phyloP scores from a whole-genome alignment of 1,140 invertebrate species.

The Orchestia grillus region DNA sequence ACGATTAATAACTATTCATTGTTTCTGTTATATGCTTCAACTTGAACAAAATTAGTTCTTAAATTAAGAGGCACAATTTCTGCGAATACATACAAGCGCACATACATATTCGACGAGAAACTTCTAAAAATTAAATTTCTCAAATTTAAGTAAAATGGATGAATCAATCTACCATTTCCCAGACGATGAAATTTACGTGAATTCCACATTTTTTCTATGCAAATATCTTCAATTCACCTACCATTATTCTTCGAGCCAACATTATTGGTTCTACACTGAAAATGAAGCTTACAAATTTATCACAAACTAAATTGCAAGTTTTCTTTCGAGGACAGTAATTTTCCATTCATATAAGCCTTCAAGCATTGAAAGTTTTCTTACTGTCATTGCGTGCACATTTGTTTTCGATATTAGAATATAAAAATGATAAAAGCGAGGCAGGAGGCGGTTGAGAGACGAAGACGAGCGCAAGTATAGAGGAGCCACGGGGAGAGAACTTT shows the following conservation, averaged over 20 bases:
- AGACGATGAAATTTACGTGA: background rate
- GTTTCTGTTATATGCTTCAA: too few species aligned
- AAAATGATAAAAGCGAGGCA: background rate
- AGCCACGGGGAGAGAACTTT: constrained; percentile 34
- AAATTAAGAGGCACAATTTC: background rate
- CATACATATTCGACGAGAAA: too few species aligned
- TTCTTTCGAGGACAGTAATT: background rate
- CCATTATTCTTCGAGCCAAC: background rate
- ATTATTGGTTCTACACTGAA: background rate
- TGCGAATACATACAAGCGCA: too few species aligned
- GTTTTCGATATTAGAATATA: background rate
- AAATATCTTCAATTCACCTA: background rate
- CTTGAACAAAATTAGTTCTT: background rate
- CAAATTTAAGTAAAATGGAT: background rate
- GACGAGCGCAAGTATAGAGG: background rate
- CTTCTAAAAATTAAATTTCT: too few species aligned
- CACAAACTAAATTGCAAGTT: background rate
- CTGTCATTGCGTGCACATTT: background rate
- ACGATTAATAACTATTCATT: too few species aligned
- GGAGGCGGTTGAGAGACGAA: background rate
- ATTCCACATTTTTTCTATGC: background rate
- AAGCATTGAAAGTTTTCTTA: background rate
- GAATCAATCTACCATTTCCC: background rate
- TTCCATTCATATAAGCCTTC: background rate
- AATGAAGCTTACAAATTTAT: background rate